Evolutionary conservation across 2,113 vertebrate genomes (phyloP).

Genomic region (Hepsetus odoe): DNA sequence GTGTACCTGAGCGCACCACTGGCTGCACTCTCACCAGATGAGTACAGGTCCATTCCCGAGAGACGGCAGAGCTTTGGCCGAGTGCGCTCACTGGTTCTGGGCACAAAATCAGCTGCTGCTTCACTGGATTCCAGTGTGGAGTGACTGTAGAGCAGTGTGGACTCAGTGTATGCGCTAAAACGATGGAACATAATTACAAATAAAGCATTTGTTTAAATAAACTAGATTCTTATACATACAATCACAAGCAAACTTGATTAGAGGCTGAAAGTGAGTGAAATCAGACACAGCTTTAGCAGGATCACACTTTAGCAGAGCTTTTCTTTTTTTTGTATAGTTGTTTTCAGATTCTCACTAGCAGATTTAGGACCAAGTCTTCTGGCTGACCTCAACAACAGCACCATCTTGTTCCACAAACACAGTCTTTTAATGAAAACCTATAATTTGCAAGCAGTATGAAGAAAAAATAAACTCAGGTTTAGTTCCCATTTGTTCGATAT

Average conservation of each 20-base stretch:
- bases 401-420: no score
- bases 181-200: constrained; percentile 1
- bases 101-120: constrained; percentile 79
- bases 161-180: constrained; percentile 86
- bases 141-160: constrained; percentile 86
- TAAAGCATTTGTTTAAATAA: neutral
- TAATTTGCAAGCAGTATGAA: no score
- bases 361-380: neutral
- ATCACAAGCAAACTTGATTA: neutral
- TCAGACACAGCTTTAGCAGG: neutral
- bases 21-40: constrained; percentile 82
- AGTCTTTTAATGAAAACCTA: no score
- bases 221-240: neutral
- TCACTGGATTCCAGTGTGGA: constrained; percentile 88
- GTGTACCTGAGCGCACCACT: constrained; percentile 84
- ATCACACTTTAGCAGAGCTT: neutral
- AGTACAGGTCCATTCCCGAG: constrained; percentile 83
- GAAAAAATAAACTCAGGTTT: no score
- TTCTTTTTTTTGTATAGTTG: neutral
- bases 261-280: neutral
- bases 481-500: no score
- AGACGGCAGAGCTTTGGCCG: constrained; percentile 88
- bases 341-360: constrained; percentile 1
- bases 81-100: constrained; percentile 83
- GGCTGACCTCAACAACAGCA: no score